Conservation (phyloP, 2,888 invertebrate species). For the Perdita meconis region DNA sequence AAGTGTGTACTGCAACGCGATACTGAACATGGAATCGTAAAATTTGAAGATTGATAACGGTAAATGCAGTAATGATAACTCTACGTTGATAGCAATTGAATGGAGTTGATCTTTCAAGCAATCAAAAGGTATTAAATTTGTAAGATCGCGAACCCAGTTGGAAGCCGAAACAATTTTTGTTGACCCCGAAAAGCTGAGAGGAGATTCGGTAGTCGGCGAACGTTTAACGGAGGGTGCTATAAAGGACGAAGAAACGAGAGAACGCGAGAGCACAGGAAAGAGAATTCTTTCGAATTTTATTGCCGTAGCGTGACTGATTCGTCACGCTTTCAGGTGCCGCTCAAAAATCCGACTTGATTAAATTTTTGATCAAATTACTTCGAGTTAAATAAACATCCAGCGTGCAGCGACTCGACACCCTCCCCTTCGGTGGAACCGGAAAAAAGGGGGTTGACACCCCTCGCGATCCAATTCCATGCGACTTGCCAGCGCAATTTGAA, state of each 20-base stretch:
- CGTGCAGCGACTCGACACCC: constrained; percentile 30
- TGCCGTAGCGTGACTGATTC: constrained; percentile 79
- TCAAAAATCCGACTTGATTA: constrained; percentile 84
- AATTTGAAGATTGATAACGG: neutral
- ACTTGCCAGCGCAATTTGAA: constrained; percentile 59
- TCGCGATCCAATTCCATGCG: constrained; percentile 73
- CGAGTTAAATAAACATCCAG: constrained; percentile 83
- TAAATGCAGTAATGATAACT: too few relatives aligned
- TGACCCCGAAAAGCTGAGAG: constrained; percentile 15
- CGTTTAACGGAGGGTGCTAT: constrained; percentile 57
- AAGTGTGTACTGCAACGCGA: too few relatives aligned
- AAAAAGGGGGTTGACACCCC: constrained; percentile 27
- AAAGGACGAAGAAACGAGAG: constrained; percentile 44
- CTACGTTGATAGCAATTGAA: neutral
- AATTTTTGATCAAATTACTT: constrained; percentile 84
- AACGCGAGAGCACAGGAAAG: neutral
- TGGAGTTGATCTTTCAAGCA: neutral
- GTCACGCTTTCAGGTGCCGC: constrained; percentile 78
- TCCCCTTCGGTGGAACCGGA: constrained; percentile 33
- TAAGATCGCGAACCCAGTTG: constrained; percentile 21
- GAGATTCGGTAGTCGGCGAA: constrained; percentile 42
- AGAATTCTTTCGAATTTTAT: constrained; percentile 79
- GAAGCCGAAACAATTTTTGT: constrained; percentile 45
- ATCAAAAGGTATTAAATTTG: constrained; percentile 23
- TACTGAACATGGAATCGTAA: neutral